These are phyloP conservation scores for Drosophila melanogaster DNA, from an alignment of 1,140 invertebrate species.

Conservation along the genomic window Release_6_plus_ISO1_MT NT_033779.5:11849001-11849500, in stretches of 20 bases:
- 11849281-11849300: constrained; percentile 69
- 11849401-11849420: constrained; percentile 3
- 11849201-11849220: constrained; percentile 44
- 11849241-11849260: constrained; percentile 44
- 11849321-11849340: constrained; percentile 25
- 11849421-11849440: constrained; percentile 27
- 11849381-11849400: constrained; percentile 70
- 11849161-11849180: constrained; percentile 1
- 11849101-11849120: constrained; percentile 41
- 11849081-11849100: constrained; percentile 57
- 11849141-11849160: constrained; percentile 32
- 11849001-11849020: constrained; percentile 83
- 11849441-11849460: constrained; percentile 69
- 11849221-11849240: constrained; percentile 60
- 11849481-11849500: not conserved
- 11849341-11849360: constrained; percentile 49
- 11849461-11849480: constrained; percentile 46
- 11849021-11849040: constrained; percentile 82
- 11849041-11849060: constrained; percentile 65
- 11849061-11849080: constrained; percentile 47
- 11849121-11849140: constrained; percentile 17
- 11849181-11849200: constrained; percentile 39
- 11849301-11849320: constrained; percentile 27
- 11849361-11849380: constrained; percentile 20
- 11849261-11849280: constrained; percentile 36